These are phyloP conservation scores for Paratilapia polleni DNA, from an alignment of 2,113 vertebrate species.

Conservation along the genomic window DNA sequence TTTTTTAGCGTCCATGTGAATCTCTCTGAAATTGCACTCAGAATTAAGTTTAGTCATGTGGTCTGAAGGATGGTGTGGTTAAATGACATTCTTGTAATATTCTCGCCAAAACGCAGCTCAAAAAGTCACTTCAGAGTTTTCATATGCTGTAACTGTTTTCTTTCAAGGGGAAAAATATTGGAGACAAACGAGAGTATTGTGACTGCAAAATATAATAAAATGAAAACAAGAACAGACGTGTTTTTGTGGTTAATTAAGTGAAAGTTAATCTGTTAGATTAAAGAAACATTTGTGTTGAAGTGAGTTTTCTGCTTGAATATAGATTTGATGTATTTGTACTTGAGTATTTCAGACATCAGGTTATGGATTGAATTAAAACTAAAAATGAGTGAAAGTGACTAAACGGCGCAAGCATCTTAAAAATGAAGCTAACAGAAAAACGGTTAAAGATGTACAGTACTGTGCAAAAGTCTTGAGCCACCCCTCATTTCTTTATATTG, in stretches of 20 bases:
- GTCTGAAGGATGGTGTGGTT: slow-evolving; percentile 8
- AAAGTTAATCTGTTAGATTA: background rate
- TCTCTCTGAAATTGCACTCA: slow-evolving; percentile 63
- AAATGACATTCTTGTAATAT: background rate
- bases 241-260: background rate
- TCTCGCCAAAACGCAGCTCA: background rate
- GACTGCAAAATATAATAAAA: slow-evolving; percentile 19
- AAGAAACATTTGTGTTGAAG: background rate
- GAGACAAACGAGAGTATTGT: background rate
- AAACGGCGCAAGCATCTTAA: background rate
- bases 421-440: background rate
- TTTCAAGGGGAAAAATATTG: background rate
- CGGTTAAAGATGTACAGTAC: background rate
- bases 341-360: background rate
- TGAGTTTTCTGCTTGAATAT: background rate
- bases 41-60: slow-evolving; percentile 69
- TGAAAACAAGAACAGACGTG: background rate
- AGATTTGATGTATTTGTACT: background rate
- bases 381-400: fast-evolving
- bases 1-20: slow-evolving; percentile 25
- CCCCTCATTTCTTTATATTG: background rate
- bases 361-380: background rate
- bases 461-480: background rate
- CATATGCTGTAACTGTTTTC: slow-evolving; percentile 7
- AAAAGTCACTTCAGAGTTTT: slow-evolving; percentile 14